phyloP scores from a whole-genome alignment of 2,888 invertebrate genomes.

The Pedicia rivosa region DNA sequence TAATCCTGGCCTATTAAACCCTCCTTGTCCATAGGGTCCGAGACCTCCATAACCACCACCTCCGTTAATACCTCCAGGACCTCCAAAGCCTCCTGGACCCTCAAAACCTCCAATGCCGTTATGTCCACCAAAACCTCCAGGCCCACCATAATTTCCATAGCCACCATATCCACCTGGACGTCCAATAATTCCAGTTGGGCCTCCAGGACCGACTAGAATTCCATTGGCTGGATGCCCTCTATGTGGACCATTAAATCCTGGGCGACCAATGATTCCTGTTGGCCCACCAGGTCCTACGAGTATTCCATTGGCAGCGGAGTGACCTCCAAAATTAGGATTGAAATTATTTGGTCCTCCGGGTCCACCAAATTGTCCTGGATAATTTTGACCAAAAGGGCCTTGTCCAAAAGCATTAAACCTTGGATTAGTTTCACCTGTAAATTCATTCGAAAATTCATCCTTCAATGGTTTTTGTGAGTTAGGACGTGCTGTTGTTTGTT shows the following conservation, averaged over 20 bases:
- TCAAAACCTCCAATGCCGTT: slow-evolving; percentile 8
- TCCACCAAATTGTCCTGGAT: slow-evolving; percentile 5
- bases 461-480: slow-evolving; percentile 1
- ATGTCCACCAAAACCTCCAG: slow-evolving; percentile 9
- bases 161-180: slow-evolving; percentile 7
- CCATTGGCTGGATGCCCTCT: slow-evolving; percentile 19
- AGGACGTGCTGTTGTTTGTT: slow-evolving; percentile 12
- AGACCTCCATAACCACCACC: slow-evolving; percentile 7
- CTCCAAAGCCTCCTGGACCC: slow-evolving; percentile 6
- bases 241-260: slow-evolving; percentile 4
- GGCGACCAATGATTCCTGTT: slow-evolving; percentile 33
- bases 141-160: background rate
- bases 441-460: slow-evolving; percentile 1
- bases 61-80: slow-evolving; percentile 3
- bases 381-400: slow-evolving; percentile 7
- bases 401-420: slow-evolving; percentile 17
- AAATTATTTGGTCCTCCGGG: background rate
- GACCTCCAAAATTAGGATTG: background rate
- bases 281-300: slow-evolving; percentile 32
- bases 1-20: slow-evolving; percentile 6
- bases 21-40: slow-evolving; percentile 7
- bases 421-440: slow-evolving; percentile 21
- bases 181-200: slow-evolving; percentile 36
- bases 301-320: slow-evolving; percentile 15
- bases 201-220: slow-evolving; percentile 33